These are phyloP conservation scores for Cryptocheilus praepositus DNA, from an alignment of 2,888 invertebrate genomes.

Conservation along the genomic window DNA sequence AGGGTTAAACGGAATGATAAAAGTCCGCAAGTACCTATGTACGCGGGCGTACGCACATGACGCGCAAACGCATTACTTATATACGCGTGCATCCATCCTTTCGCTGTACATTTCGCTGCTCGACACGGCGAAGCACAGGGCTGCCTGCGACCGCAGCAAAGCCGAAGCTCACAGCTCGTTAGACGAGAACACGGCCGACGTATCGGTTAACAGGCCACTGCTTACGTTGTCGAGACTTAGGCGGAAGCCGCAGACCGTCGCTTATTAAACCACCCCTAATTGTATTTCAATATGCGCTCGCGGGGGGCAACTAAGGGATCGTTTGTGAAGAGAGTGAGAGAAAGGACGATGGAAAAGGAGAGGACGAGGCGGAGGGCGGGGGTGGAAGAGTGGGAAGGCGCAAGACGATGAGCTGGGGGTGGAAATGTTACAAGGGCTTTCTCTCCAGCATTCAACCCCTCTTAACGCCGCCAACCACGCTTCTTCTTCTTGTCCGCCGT, in stretches of 20 bases:
- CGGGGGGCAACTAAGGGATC: conserved; percentile 39
- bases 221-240: conserved; percentile 50
- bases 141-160: conserved; percentile 35
- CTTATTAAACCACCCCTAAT: conserved; percentile 69
- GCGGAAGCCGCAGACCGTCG: conserved; percentile 62
- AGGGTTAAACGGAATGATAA: too few relatives aligned
- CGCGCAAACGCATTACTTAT: too few relatives aligned
- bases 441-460: conserved; percentile 38
- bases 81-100: too few relatives aligned
- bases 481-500: background rate
- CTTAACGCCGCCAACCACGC: conserved; percentile 32
- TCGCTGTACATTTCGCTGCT: conserved; percentile 7
- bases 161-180: conserved; percentile 41
- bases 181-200: conserved; percentile 34
- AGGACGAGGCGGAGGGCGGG: background rate
- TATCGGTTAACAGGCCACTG: conserved; percentile 54
- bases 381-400: background rate
- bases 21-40: too few relatives aligned
- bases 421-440: conserved; percentile 38
- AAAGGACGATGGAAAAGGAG: conserved; percentile 23
- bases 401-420: conserved; percentile 27
- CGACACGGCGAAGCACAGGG: conserved; percentile 15
- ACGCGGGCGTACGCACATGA: too few relatives aligned
- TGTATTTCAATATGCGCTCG: conserved; percentile 66
- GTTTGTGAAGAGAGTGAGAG: conserved; percentile 35